phyloP scores from a whole-genome alignment of 2,797 vertebrate species.

The Acanthurus lineatus region DNA sequence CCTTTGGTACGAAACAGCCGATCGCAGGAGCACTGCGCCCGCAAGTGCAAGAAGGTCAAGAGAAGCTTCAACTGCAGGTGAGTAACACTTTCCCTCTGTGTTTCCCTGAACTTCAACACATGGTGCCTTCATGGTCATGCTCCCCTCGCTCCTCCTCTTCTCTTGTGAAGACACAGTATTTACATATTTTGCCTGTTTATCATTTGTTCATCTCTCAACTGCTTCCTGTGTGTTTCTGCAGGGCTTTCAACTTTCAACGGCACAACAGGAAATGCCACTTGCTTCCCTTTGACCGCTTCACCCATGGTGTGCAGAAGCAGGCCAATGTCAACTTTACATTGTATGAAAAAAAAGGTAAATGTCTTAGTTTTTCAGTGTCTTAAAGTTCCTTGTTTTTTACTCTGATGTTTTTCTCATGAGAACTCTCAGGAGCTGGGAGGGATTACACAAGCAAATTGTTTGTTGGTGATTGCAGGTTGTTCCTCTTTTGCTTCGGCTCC shows the following conservation, averaged over 20 bases:
- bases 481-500: slow-evolving; percentile 4
- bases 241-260: slow-evolving; percentile 96
- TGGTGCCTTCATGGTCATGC: neutral
- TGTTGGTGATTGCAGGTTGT: slow-evolving; percentile 27
- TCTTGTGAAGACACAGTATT: slow-evolving; percentile 51
- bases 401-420: slow-evolving; percentile 23
- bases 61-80: slow-evolving; percentile 94
- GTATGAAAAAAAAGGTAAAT: slow-evolving; percentile 97
- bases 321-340: slow-evolving; percentile 91
- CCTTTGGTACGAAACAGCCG: slow-evolving; percentile 86
- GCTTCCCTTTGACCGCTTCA: slow-evolving; percentile 95
- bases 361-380: neutral
- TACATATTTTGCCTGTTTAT: slow-evolving; percentile 74
- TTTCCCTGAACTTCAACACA: slow-evolving; percentile 16
- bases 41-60: slow-evolving; percentile 92
- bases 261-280: slow-evolving; percentile 94
- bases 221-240: slow-evolving; percentile 79
- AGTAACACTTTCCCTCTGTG: slow-evolving; percentile 49
- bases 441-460: slow-evolving; percentile 19
- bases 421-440: slow-evolving; percentile 15
- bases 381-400: neutral
- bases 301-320: slow-evolving; percentile 90
- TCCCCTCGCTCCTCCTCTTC: neutral
- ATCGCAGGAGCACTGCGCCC: slow-evolving; percentile 92
- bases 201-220: slow-evolving; percentile 62